These are phyloP conservation scores for Siniperca obscura DNA, from an alignment of 2,797 vertebrate genomes.

Conservation along the genomic window DNA sequence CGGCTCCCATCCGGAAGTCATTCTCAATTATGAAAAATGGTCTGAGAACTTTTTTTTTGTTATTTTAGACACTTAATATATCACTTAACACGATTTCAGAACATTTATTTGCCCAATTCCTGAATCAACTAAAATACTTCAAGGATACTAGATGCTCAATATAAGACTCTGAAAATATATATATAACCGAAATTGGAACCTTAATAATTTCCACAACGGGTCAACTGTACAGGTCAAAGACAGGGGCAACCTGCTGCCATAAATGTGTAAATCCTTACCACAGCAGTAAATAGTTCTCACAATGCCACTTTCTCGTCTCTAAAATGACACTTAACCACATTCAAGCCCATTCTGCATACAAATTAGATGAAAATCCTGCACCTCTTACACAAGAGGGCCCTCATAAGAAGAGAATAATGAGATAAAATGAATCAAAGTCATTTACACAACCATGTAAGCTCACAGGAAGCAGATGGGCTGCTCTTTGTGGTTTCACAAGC, in stretches of 20 bases:
- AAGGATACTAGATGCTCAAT: neutral
- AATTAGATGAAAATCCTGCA: slow-evolving; percentile 22
- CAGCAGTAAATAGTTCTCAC: slow-evolving; percentile 13
- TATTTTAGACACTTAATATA: neutral
- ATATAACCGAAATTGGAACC: neutral
- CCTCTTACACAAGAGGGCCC: slow-evolving; percentile 42
- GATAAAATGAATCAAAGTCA: slow-evolving; percentile 66
- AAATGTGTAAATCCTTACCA: slow-evolving; percentile 14
- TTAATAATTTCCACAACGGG: neutral
- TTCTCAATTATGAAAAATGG: too few species aligned
- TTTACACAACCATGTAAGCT: slow-evolving; percentile 58
- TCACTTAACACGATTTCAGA: fast-evolving
- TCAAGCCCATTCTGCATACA: neutral
- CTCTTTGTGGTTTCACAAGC: slow-evolving; percentile 57
- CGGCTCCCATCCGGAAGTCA: too few species aligned
- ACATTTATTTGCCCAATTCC: neutral
- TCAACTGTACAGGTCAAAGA: slow-evolving; percentile 25
- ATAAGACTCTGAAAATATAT: neutral
- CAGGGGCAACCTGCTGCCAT: slow-evolving; percentile 9
- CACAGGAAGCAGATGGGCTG: slow-evolving; percentile 40
- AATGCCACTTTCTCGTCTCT: neutral
- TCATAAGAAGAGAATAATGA: slow-evolving; percentile 57
- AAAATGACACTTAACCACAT: slow-evolving; percentile 18
- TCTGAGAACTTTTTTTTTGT: neutral
- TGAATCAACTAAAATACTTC: neutral